Conservation (phyloP, 2,113 vertebrate species). For the Ciconia maguari region DNA sequence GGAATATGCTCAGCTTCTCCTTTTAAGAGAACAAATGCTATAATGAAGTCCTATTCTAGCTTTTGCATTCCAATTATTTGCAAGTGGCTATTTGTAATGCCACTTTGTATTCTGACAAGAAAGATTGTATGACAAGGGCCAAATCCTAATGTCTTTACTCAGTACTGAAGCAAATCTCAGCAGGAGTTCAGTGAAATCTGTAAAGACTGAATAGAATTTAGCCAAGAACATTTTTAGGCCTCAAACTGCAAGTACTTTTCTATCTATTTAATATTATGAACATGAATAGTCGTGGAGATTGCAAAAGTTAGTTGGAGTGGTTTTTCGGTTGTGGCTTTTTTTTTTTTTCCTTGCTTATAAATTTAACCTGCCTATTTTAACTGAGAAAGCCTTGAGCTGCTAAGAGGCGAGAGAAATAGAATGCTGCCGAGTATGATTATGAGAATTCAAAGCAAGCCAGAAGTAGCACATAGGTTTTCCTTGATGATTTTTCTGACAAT, state of each 20-base stretch:
- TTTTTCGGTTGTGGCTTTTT: neutral
- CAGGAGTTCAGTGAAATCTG: neutral
- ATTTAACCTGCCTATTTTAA: neutral
- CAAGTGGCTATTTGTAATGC: neutral
- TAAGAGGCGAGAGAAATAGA: neutral
- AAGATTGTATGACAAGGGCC: neutral
- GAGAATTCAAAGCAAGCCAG: neutral
- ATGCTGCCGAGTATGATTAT: neutral
- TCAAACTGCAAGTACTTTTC: neutral
- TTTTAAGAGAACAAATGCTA: neutral
- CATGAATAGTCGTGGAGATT: neutral
- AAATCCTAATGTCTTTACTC: neutral
- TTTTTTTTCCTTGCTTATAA: neutral
- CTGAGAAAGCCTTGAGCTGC: neutral
- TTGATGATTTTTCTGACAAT: neutral
- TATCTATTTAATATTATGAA: neutral
- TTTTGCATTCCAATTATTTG: neutral
- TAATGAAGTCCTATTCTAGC: neutral
- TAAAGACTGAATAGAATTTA: neutral
- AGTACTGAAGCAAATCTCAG: neutral
- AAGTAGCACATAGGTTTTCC: neutral
- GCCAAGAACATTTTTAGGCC: neutral
- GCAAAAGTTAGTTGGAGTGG: neutral
- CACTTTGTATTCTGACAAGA: neutral
- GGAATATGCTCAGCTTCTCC: neutral